Percentiles rank a stretch among this genome's conserved stretches.
phyloP scores from a whole-genome alignment of 2,888 invertebrate genomes.

The Hybos culiciformis region DNA sequence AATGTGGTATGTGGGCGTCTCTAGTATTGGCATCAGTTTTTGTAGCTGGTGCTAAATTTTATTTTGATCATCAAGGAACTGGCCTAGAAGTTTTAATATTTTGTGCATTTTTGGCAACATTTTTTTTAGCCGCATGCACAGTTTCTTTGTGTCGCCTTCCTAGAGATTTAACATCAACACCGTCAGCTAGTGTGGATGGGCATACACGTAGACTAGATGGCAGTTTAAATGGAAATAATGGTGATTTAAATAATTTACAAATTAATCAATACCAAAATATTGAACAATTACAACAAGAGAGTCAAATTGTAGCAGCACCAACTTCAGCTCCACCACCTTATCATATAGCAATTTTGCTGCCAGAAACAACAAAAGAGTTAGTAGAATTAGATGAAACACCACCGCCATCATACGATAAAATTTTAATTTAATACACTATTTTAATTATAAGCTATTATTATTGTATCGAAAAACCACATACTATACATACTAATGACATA shows the following conservation, averaged over 20 bases:
- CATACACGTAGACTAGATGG: conserved; percentile 11
- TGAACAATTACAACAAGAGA: conserved; percentile 8
- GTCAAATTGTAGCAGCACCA: conserved; percentile 16
- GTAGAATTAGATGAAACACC: conserved; percentile 41
- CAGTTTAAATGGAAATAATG: conserved; percentile 17
- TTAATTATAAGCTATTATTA: too few relatives aligned
- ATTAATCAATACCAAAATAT: conserved; percentile 12
- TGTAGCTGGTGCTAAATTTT: conserved; percentile 57
- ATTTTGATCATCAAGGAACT: conserved; percentile 49
- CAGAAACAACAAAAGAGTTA: conserved; percentile 37
- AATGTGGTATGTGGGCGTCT: conserved; percentile 58
- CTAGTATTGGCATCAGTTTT: conserved; percentile 55
- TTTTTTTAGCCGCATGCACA: conserved; percentile 49
- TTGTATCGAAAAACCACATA: too few relatives aligned
- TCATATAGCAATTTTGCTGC: conserved; percentile 67
- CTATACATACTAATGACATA: too few relatives aligned
- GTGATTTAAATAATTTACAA: conserved; percentile 8
- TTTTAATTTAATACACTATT: conserved; percentile 52
- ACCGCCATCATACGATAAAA: conserved; percentile 63
- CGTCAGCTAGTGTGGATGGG: conserved; percentile 29
- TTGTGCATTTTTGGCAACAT: conserved; percentile 47
- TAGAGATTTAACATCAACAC: conserved; percentile 27
- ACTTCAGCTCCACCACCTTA: conserved; percentile 57
- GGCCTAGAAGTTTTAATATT: conserved; percentile 49
- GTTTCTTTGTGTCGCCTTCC: conserved; percentile 45